phyloP scores from a whole-genome alignment of 1,140 invertebrate genomes.

The Stegodyphus mimosarum region DNA sequence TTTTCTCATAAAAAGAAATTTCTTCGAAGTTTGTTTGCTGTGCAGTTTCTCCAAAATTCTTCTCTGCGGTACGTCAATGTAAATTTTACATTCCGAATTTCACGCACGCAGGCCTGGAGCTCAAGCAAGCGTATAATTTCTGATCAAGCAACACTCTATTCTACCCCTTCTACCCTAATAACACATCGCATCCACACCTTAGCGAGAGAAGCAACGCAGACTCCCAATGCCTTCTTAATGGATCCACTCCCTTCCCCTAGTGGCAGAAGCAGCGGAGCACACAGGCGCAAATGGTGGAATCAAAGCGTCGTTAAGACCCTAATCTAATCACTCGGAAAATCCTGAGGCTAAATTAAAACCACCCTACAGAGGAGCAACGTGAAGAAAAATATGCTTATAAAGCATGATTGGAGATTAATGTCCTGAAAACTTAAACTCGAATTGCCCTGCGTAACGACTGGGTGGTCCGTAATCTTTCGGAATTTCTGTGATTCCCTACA shows the following conservation, averaged over 20 bases:
- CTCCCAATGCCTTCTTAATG: slow-evolving; percentile 53
- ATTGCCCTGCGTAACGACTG: background rate
- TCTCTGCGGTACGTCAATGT: slow-evolving; percentile 35
- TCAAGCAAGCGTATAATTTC: slow-evolving; percentile 57
- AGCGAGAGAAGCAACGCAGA: slow-evolving; percentile 20
- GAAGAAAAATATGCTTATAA: slow-evolving; percentile 61
- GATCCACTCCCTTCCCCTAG: background rate
- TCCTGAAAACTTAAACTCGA: slow-evolving; percentile 39
- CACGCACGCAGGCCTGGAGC: slow-evolving; percentile 37
- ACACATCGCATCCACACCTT: slow-evolving; percentile 44
- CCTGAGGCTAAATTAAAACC: slow-evolving; percentile 61
- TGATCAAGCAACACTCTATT: slow-evolving; percentile 47
- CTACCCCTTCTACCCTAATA: slow-evolving; percentile 37
- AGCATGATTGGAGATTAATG: slow-evolving; percentile 60
- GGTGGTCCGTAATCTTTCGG: too few relatives aligned
- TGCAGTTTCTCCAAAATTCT: slow-evolving; percentile 41
- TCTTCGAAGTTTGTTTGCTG: slow-evolving; percentile 37
- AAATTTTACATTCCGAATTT: slow-evolving; percentile 59
- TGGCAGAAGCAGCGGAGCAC: slow-evolving; percentile 19
- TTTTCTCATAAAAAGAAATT: slow-evolving; percentile 29
- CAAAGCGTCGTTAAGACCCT: slow-evolving; percentile 57
- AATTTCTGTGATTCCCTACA: too few relatives aligned
- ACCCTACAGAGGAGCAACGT: slow-evolving; percentile 44
- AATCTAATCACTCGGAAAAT: slow-evolving; percentile 61
- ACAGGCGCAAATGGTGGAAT: slow-evolving; percentile 49